Conservation (phyloP, 53 echinoderm and acorn worm genomes). For the Luidia sarsii region DNA sequence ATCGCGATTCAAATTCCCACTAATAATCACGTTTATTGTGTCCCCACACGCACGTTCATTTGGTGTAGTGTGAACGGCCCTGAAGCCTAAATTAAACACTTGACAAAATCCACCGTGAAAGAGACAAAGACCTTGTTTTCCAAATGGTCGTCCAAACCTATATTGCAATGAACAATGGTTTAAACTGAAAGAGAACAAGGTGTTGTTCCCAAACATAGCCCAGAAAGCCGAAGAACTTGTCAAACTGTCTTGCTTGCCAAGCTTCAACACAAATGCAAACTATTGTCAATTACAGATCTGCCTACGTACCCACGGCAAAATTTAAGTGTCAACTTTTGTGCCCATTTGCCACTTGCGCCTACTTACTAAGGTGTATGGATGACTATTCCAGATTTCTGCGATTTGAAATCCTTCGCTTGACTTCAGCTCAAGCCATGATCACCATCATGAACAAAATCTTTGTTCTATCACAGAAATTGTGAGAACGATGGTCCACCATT, state of each 20-base stretch:
- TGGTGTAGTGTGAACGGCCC: too few species aligned
- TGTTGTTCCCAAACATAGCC: slow-evolving; percentile 41
- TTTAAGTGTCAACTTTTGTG: slow-evolving; percentile 68
- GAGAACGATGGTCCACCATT: slow-evolving; percentile 83
- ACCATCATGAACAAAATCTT: too few species aligned
- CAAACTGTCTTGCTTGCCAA: slow-evolving; percentile 42
- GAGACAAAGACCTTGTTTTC: slow-evolving; percentile 10
- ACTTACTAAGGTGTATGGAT: slow-evolving; percentile 7
- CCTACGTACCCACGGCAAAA: slow-evolving; percentile 21
- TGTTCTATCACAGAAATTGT: too few species aligned
- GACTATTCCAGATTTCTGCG: slow-evolving; percentile 7
- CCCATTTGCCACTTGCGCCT: background rate
- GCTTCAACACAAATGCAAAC: slow-evolving; percentile 1
- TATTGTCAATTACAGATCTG: slow-evolving; percentile 32
- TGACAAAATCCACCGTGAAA: slow-evolving; percentile 12
- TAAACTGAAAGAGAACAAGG: slow-evolving; percentile 37
- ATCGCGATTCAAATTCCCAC: too few species aligned
- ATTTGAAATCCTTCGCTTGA: slow-evolving; percentile 21
- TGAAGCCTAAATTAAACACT: too few species aligned
- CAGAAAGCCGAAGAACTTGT: slow-evolving; percentile 15
- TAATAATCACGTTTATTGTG: too few species aligned
- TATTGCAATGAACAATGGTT: slow-evolving; percentile 33
- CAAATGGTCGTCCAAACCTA: slow-evolving; percentile 49
- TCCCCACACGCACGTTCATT: too few species aligned
- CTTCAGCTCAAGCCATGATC: slow-evolving; percentile 27